A percentile compares a stretch with the other conserved stretches of the same genome.
These are phyloP conservation scores for Pristis pectinata DNA, from an alignment of 2,797 vertebrate species.

Conservation along the genomic window DNA sequence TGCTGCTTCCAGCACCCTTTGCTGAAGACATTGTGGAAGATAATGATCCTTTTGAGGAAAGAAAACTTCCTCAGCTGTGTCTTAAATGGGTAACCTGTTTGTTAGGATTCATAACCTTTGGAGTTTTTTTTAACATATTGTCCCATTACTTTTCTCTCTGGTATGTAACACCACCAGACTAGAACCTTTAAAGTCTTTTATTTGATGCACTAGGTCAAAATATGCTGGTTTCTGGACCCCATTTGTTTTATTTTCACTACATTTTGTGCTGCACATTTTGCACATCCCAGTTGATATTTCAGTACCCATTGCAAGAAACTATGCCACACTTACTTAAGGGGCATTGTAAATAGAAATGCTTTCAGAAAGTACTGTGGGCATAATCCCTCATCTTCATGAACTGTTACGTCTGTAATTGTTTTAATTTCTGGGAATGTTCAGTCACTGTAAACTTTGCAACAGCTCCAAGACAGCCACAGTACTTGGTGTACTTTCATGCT, in stretches of 20 bases:
- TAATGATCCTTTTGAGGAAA: too few species aligned
- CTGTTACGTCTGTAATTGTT: neutral
- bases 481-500: slow-evolving; percentile 16
- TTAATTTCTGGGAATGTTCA: neutral
- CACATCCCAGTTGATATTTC: neutral
- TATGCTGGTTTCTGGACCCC: neutral
- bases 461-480: slow-evolving; percentile 4
- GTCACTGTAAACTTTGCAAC: neutral
- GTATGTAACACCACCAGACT: neutral
- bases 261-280: too few species aligned
- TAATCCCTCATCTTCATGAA: neutral
- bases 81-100: too few species aligned
- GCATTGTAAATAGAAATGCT: neutral
- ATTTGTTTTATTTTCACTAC: neutral
- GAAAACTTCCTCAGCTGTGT: too few species aligned
- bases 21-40: too few species aligned
- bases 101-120: too few species aligned
- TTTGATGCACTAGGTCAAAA: neutral
- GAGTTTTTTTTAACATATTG: too few species aligned
- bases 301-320: neutral
- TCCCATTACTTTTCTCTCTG: neutral
- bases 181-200: neutral
- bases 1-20: too few species aligned
- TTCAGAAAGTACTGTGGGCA: neutral
- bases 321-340: neutral